Percentiles rank a stretch among this genome's conserved stretches.
Evolutionary conservation across 2,113 vertebrate species (phyloP).

Genomic region (human): GRCh38 chr6:153311001-153311500

Average conservation of each 20-base stretch:
- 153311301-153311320: background rate
- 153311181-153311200: background rate
- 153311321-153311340: fast-evolving
- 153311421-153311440: background rate
- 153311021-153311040: background rate
- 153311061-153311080: background rate
- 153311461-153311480: background rate
- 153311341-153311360: background rate
- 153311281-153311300: too few relatives aligned
- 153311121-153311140: background rate
- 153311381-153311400: background rate
- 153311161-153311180: background rate
- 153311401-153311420: background rate
- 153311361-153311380: background rate
- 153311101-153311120: background rate
- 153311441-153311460: background rate
- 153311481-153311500: background rate
- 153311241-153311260: background rate
- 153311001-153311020: background rate
- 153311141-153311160: background rate
- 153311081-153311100: background rate
- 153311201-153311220: background rate
- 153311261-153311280: background rate
- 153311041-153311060: background rate
- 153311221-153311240: background rate